Conservation (phyloP, 2,888 invertebrate species). For the Heteropelma amictum region DNA sequence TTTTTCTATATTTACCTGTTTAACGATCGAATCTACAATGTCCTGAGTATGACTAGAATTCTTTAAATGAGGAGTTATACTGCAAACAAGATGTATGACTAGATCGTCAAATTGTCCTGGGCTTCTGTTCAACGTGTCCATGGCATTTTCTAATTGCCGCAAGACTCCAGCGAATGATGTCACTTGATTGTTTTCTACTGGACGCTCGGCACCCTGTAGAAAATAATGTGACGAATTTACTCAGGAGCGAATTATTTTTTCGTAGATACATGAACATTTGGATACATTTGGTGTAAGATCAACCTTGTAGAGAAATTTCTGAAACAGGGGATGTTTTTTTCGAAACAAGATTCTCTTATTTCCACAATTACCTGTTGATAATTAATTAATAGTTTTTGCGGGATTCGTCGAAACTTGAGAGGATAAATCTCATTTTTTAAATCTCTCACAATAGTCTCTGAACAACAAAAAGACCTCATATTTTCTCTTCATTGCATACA, state of each 20-base stretch:
- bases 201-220: slow-evolving; percentile 44
- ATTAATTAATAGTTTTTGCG: too few relatives aligned
- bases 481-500: too few relatives aligned
- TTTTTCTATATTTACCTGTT: slow-evolving; percentile 64
- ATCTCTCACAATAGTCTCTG: too few relatives aligned
- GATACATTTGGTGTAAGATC: too few relatives aligned
- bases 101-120: slow-evolving; percentile 88
- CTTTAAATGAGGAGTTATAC: slow-evolving; percentile 83
- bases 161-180: slow-evolving; percentile 66
- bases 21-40: slow-evolving; percentile 69
- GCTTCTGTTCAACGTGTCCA: slow-evolving; percentile 87
- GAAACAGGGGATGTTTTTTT: too few relatives aligned
- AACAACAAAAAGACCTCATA: too few relatives aligned
- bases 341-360: too few relatives aligned
- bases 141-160: slow-evolving; percentile 84
- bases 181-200: slow-evolving; percentile 56
- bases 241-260: not conserved
- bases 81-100: slow-evolving; percentile 84
- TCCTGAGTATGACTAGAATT: slow-evolving; percentile 76
- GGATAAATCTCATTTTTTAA: too few relatives aligned
- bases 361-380: too few relatives aligned
- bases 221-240: not conserved
- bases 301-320: too few relatives aligned
- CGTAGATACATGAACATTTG: not conserved
- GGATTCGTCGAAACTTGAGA: too few relatives aligned